These are phyloP conservation scores for Danio choprae DNA, from an alignment of 2,797 vertebrate genomes.

Conservation along the genomic window DNA sequence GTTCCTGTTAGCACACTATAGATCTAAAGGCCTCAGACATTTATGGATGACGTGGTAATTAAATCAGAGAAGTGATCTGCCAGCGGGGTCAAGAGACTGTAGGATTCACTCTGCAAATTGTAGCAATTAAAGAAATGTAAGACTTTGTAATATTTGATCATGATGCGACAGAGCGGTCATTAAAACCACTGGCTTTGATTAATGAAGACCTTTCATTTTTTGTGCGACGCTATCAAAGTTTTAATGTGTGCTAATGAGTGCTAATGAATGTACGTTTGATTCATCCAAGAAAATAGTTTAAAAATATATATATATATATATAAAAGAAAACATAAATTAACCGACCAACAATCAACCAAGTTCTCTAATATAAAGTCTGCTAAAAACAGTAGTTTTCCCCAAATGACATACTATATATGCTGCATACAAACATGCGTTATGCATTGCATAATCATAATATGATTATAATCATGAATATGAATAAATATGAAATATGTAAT, in stretches of 20 bases:
- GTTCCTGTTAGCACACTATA: background rate
- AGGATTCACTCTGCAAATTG: conserved; percentile 2
- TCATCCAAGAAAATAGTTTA: too few species aligned
- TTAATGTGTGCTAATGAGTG: background rate
- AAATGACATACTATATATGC: too few species aligned
- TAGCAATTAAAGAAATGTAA: conserved; percentile 19
- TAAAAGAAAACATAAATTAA: too few species aligned
- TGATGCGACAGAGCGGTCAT: background rate
- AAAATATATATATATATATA: too few species aligned
- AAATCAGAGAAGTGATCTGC: background rate
- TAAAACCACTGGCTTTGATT: background rate
- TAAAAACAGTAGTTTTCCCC: too few species aligned
- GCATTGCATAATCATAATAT: too few species aligned
- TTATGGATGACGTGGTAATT: conserved; percentile 13
- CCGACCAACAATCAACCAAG: too few species aligned
- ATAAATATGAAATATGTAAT: too few species aligned
- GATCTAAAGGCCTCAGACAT: conserved; percentile 1
- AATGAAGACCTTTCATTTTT: background rate
- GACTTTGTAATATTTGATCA: background rate
- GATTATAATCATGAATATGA: too few species aligned
- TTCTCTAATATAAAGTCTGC: too few species aligned
- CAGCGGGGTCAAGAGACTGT: background rate
- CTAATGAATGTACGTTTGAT: too few species aligned
- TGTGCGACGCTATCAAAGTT: background rate
- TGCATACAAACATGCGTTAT: too few species aligned